Percentiles rank a stretch among this genome's conserved stretches.
Conservation (phyloP, 2,888 invertebrate species). For the Drosophila subsilvestris region DNA sequence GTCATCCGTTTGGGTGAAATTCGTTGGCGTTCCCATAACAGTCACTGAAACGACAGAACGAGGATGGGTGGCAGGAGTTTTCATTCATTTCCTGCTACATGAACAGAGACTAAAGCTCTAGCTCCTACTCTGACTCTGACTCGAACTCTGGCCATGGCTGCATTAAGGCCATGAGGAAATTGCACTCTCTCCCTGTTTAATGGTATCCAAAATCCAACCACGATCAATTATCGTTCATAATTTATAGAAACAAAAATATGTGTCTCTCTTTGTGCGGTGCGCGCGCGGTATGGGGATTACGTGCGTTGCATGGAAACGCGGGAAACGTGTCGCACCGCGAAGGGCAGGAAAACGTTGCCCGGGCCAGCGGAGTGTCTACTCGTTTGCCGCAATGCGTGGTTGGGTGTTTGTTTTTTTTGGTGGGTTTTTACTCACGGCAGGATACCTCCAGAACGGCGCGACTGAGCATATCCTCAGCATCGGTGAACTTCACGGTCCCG, state of each 20-base stretch:
- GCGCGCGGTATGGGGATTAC: slow-evolving; percentile 58
- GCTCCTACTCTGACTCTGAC: no score
- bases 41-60: slow-evolving; percentile 66
- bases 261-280: not conserved
- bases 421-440: slow-evolving; percentile 73
- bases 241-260: not conserved
- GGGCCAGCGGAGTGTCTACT: not conserved
- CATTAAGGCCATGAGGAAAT: not conserved
- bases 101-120: no score
- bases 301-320: slow-evolving; percentile 71
- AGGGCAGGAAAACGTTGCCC: slow-evolving; percentile 27
- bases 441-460: slow-evolving; percentile 81
- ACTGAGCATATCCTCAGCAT: slow-evolving; percentile 81
- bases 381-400: slow-evolving; percentile 14
- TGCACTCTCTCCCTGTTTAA: not conserved
- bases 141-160: not conserved
- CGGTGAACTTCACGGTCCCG: slow-evolving; percentile 64
- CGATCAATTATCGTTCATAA: not conserved
- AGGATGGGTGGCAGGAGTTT: not conserved
- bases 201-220: not conserved
- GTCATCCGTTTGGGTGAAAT: slow-evolving; percentile 79
- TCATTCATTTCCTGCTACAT: no score
- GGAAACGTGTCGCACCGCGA: slow-evolving; percentile 59
- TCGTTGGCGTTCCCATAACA: slow-evolving; percentile 82
- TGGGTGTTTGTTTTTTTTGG: not conserved